These are phyloP conservation scores for Drosophila arizonae DNA, from an alignment of 1,140 invertebrate species.

Conservation along the genomic window DNA sequence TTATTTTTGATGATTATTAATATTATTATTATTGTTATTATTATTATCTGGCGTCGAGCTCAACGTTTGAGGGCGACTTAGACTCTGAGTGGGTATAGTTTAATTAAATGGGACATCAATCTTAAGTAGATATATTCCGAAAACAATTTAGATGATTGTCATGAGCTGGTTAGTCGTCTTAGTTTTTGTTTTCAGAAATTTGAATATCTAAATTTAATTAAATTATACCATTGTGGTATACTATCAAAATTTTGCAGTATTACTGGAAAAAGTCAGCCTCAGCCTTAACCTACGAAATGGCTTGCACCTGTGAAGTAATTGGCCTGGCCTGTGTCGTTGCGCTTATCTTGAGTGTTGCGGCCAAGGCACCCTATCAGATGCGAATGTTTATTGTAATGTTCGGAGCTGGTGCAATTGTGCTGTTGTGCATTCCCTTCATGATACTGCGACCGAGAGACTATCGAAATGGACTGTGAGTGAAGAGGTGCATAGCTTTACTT, in stretches of 20 bases:
- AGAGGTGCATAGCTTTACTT: not conserved
- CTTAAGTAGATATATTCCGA: too few species aligned
- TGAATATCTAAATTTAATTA: not conserved
- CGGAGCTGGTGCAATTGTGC: constrained; percentile 85
- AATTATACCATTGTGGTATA: not conserved
- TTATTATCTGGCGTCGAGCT: too few species aligned
- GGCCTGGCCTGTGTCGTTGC: constrained; percentile 78
- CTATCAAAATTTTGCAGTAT: constrained; percentile 20
- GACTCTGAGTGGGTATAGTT: too few species aligned
- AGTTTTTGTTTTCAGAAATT: not conserved
- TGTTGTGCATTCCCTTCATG: constrained; percentile 89
- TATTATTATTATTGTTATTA: too few species aligned
- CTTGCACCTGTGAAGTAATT: constrained; percentile 74
- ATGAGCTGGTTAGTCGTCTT: not conserved
- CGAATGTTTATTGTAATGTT: constrained; percentile 86
- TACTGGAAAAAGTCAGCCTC: not conserved
- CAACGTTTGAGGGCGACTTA: too few species aligned
- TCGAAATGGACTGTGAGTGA: constrained; percentile 89
- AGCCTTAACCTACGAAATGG: constrained; percentile 41
- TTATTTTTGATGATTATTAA: too few species aligned
- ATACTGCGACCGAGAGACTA: constrained; percentile 87
- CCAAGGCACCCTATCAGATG: constrained; percentile 85
- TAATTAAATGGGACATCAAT: too few species aligned
- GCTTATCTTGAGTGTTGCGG: constrained; percentile 83
- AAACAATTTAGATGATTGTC: too few species aligned